Percentiles rank a stretch among this genome's conserved stretches.
phyloP scores from a whole-genome alignment of 2,888 invertebrate species.

The Drosophila anceps region DNA sequence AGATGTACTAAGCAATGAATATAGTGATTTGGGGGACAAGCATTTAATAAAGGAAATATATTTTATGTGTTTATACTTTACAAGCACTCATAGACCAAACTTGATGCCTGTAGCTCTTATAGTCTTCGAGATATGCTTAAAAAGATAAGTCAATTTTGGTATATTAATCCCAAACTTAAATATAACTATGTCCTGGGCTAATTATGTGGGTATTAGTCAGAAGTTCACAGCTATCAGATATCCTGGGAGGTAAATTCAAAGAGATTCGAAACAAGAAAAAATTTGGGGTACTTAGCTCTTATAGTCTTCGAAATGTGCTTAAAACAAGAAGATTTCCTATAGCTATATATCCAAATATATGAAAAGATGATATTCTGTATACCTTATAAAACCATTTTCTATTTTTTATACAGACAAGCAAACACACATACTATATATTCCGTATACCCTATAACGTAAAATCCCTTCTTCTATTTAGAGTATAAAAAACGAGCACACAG shows the following conservation, averaged over 20 bases:
- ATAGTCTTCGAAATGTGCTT: background rate
- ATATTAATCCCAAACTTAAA: no score
- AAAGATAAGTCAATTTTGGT: no score
- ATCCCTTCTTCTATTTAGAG: background rate
- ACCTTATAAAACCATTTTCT: background rate
- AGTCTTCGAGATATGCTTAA: background rate
- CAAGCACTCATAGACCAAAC: background rate
- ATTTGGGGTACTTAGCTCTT: no score
- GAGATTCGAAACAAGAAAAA: no score
- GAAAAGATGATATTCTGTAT: no score
- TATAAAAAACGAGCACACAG: background rate
- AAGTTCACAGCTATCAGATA: no score
- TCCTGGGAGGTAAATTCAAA: no score
- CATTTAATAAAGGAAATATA: background rate
- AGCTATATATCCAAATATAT: no score
- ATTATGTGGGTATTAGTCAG: no score
- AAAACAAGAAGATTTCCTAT: background rate
- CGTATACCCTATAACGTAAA: background rate
- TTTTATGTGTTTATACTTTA: background rate
- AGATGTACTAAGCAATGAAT: background rate
- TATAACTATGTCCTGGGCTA: no score
- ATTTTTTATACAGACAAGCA: background rate
- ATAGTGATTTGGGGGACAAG: background rate
- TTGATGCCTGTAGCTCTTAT: background rate
- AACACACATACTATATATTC: background rate